These are phyloP conservation scores for Eupeodes luniger DNA, from an alignment of 2,888 invertebrate species.

Conservation along the genomic window DNA sequence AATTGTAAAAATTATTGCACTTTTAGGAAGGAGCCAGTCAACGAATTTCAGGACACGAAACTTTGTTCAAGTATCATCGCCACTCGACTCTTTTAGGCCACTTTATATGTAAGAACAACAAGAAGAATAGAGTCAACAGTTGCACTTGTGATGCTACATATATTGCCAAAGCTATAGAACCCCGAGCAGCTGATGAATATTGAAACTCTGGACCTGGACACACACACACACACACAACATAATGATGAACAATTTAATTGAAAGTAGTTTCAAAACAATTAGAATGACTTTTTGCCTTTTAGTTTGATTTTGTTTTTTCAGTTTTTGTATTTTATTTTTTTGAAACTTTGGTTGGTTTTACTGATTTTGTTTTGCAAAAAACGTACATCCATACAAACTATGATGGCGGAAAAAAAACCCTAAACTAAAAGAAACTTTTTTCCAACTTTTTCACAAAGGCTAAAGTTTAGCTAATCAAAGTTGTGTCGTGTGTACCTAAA, in stretches of 20 bases:
- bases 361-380: slow-evolving; percentile 23
- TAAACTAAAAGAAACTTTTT: slow-evolving; percentile 30
- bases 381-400: neutral
- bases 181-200: neutral
- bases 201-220: slow-evolving; percentile 36
- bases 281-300: slow-evolving; percentile 46
- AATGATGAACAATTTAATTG: slow-evolving; percentile 70
- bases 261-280: slow-evolving; percentile 73
- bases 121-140: slow-evolving; percentile 54
- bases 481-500: neutral
- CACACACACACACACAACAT: slow-evolving; percentile 24
- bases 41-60: slow-evolving; percentile 50
- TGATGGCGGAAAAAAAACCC: neutral
- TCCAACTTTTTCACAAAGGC: neutral
- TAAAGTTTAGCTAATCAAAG: slow-evolving; percentile 34
- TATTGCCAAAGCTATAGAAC: neutral
- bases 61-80: slow-evolving; percentile 57
- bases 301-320: neutral
- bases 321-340: neutral
- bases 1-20: slow-evolving; percentile 58
- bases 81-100: slow-evolving; percentile 40
- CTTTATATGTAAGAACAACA: neutral
- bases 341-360: neutral
- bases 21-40: slow-evolving; percentile 6
- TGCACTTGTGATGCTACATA: neutral